phyloP scores from a whole-genome alignment of 2,888 invertebrate species.

The Lysandra bellargus region DNA sequence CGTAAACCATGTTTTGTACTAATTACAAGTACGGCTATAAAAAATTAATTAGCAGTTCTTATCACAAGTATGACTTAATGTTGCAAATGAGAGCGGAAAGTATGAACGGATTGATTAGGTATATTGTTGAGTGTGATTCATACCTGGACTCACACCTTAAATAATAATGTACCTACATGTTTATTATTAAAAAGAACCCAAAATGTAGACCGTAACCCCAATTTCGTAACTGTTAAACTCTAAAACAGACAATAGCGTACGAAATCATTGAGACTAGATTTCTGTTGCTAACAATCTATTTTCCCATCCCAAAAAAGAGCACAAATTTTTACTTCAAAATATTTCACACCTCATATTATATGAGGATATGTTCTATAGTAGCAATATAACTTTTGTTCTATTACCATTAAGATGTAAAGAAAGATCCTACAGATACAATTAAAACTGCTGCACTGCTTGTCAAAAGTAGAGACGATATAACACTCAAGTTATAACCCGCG shows the following conservation, averaged over 20 bases:
- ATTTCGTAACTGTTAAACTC: too few species aligned
- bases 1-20: slow-evolving; percentile 56
- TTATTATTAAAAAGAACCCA: too few species aligned
- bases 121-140: slow-evolving; percentile 5
- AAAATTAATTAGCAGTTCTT: slow-evolving; percentile 66
- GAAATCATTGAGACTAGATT: too few species aligned
- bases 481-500: slow-evolving; percentile 25
- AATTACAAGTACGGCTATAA: slow-evolving; percentile 69
- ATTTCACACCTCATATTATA: too few species aligned
- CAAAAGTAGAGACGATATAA: neutral
- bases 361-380: too few species aligned
- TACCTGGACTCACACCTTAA: neutral
- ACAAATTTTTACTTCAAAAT: too few species aligned
- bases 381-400: too few species aligned
- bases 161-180: neutral
- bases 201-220: too few species aligned
- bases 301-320: too few species aligned
- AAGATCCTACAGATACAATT: slow-evolving; percentile 46
- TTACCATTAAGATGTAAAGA: neutral
- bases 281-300: too few species aligned
- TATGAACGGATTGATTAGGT: slow-evolving; percentile 42
- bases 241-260: too few species aligned
- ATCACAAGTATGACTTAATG: slow-evolving; percentile 61
- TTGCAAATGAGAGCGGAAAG: slow-evolving; percentile 55
- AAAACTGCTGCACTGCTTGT: slow-evolving; percentile 42